Base-by-base conservation (phyloP, 2,888 invertebrate genomes). In the Cephus nigrinus region DNA sequence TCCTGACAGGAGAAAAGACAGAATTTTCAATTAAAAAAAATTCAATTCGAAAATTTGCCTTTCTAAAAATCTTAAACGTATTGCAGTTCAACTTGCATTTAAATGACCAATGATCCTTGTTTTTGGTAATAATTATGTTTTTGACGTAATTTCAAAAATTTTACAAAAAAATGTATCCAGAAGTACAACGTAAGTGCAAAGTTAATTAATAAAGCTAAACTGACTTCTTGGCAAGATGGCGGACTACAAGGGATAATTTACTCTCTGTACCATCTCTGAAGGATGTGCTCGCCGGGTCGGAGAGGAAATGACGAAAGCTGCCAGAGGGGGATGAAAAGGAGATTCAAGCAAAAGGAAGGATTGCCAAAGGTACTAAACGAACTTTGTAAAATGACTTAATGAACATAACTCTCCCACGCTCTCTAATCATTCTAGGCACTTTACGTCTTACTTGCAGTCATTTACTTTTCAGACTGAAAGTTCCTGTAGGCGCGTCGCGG, bases 391-490 rank as follows among this genome's bases (percentile, higher is more conserved):
- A 85, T 84, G 86, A 85, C 86, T 85, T 86, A 85, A 85, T 83
- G 86, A 85, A 85, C 85, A 84, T 85, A 85, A 85, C 86, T 85
- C 83, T 84, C 76, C 78, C 11, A 30, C 80, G 81, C 83, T 86
- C 86, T 85, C 85, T 86, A 85, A 85, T 86, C 86, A 86, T 86
- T 84, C 83, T 84, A 76, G 82, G 81, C 85, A 86, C 85, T 85
- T 55, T 86, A 84, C 84, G 83, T 86, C 85, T 83, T 84, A 80
- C 86, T 82, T 81, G 83, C 81, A 85, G 83, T 83, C 86, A 85
- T 86, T 86, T 85, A 85, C 85, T 85, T 86, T 86, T 80, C 79
- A 85, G 83, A 85, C 85, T 84, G 79, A 23, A 55, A 23, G 55
- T 55, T 23, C 23, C 23, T 23, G 55, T 55, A 55, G 55, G 55